Conservation (phyloP, 2,113 vertebrate species). For the Herpetotheres cachinnans region DNA sequence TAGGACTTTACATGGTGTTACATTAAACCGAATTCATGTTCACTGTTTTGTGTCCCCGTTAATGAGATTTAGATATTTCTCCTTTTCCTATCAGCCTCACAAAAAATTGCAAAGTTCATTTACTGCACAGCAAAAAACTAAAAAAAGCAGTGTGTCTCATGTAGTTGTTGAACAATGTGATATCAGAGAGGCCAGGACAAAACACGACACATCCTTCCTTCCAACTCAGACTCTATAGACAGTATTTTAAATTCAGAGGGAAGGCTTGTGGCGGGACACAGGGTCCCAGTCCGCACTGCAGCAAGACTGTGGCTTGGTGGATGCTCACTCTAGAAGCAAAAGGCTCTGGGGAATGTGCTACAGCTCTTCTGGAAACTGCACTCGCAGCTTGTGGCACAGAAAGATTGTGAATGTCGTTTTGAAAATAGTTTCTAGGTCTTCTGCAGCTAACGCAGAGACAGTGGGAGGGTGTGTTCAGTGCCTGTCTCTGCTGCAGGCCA, state of each 20-base stretch:
- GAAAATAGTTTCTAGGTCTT: background rate
- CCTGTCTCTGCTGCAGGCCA: background rate
- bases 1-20: background rate
- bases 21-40: background rate
- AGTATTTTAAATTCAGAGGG: background rate
- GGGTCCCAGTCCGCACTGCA: background rate
- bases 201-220: background rate
- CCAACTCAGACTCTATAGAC: background rate
- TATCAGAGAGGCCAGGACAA: background rate
- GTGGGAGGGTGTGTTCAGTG: background rate
- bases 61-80: background rate
- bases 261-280: background rate
- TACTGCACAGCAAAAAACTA: background rate
- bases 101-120: background rate
- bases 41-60: background rate
- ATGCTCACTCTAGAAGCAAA: background rate
- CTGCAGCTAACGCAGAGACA: background rate
- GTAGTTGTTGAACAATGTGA: background rate
- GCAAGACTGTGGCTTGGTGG: rapidly evolving
- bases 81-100: background rate
- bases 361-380: background rate
- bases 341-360: background rate
- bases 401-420: background rate
- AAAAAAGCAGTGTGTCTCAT: background rate
- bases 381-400: background rate